Conservation (phyloP, 2,888 invertebrate genomes). For the Netelia virgata region DNA sequence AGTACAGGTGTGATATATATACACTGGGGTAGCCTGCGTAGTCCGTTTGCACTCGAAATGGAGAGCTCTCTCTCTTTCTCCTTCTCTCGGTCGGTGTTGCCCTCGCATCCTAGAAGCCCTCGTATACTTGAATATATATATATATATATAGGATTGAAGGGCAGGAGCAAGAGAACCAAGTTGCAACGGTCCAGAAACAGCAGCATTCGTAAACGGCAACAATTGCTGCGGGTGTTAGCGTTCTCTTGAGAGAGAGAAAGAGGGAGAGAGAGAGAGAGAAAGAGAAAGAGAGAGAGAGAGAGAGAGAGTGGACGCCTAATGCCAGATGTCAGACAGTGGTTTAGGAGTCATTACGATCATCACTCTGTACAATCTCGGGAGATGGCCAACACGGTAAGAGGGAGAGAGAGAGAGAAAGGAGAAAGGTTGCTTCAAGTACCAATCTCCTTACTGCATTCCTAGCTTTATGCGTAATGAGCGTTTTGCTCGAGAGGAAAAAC, state of each 20-base stretch:
- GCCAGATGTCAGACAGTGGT: conserved; percentile 82
- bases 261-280: conserved; percentile 66
- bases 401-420: conserved; percentile 27
- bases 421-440: conserved; percentile 30
- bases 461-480: conserved; percentile 32
- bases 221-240: conserved; percentile 82
- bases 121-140: conserved; percentile 7
- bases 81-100: conserved; percentile 1
- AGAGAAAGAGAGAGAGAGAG: neutral
- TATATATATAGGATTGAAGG: conserved; percentile 22
- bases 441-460: conserved; percentile 41
- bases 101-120: conserved; percentile 8
- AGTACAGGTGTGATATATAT: neutral
- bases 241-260: conserved; percentile 45
- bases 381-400: conserved; percentile 39
- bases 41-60: conserved; percentile 37
- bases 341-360: conserved; percentile 81
- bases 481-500: conserved; percentile 23
- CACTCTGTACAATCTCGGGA: conserved; percentile 75
- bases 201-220: conserved; percentile 81
- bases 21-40: neutral
- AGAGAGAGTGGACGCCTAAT: conserved; percentile 78
- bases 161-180: conserved; percentile 38
- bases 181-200: conserved; percentile 56
- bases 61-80: conserved; percentile 1